Conservation (phyloP, 2,888 invertebrate genomes). For the Blastobasis lacticolella region DNA sequence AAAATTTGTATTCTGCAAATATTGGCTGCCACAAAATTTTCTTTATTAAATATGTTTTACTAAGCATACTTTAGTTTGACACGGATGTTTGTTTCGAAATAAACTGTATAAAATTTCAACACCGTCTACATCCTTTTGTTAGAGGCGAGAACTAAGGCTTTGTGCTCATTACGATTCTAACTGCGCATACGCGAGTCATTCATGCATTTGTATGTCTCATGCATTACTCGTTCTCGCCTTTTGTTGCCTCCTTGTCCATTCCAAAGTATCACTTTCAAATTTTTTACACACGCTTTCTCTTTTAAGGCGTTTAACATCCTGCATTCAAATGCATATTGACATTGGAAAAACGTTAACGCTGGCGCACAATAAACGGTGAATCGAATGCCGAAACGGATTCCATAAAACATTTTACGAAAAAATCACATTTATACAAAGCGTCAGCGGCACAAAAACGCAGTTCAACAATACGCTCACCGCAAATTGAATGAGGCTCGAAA, state of each 20-base stretch:
- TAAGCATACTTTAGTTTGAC: too few relatives aligned
- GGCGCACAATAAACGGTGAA: conserved; percentile 2
- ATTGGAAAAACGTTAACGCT: conserved; percentile 4
- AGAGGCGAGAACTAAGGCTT: conserved; percentile 10
- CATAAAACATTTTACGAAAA: conserved; percentile 17
- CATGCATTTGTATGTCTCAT: conserved; percentile 51
- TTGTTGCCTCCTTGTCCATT: conserved; percentile 44
- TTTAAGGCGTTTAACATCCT: conserved; percentile 26
- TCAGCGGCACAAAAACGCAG: conserved; percentile 51
- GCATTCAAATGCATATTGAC: conserved; percentile 12
- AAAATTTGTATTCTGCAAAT: background rate
- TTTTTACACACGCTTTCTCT: conserved; percentile 47
- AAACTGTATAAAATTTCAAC: background rate
- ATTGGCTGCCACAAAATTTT: background rate
- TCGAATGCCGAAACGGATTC: background rate
- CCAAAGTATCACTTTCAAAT: conserved; percentile 52
- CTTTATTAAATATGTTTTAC: too few relatives aligned
- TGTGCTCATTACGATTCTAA: conserved; percentile 49
- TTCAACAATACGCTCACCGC: conserved; percentile 64
- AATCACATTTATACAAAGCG: conserved; percentile 39
- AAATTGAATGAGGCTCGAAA: conserved; percentile 69
- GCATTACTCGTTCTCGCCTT: conserved; percentile 42
- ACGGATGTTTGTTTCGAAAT: too few relatives aligned
- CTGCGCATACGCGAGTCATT: conserved; percentile 35
- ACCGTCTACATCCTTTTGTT: background rate